Evolutionary conservation across 2,113 vertebrate genomes (phyloP).

Genomic region (Gopherus flavomarginatus): DNA sequence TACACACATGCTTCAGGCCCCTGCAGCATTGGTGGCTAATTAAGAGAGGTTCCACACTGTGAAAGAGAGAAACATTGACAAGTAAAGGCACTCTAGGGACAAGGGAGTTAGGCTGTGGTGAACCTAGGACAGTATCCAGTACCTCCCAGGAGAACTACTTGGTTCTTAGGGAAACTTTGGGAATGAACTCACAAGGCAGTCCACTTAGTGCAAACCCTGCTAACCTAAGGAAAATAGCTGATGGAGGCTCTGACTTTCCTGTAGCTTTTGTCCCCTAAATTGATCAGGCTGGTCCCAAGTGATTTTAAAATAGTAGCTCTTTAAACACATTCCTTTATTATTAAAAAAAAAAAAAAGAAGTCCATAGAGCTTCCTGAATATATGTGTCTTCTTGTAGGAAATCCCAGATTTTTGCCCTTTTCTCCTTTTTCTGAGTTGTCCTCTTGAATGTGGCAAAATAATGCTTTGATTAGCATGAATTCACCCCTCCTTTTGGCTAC

Average conservation of each 20-base stretch:
- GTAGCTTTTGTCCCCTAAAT: not conserved
- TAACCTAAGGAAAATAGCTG: not conserved
- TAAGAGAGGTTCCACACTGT: not conserved
- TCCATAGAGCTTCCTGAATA: not conserved
- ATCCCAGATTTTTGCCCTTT: not conserved
- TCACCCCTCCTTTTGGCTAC: not conserved
- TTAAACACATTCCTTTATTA: not conserved
- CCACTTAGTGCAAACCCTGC: not conserved
- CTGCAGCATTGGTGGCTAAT: not conserved
- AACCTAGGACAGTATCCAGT: not conserved
- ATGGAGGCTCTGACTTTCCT: not conserved
- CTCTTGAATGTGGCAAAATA: conserved; percentile 50
- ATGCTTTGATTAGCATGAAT: conserved; percentile 35
- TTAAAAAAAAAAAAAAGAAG: not conserved
- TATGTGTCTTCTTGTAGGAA: conserved; percentile 6
- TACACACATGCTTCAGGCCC: not conserved
- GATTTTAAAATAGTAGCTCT: not conserved
- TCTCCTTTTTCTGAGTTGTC: conserved; percentile 35
- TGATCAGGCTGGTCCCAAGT: not conserved
- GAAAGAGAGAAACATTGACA: not conserved
- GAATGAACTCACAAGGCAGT: not conserved
- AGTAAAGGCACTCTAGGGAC: no score
- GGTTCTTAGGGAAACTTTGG: not conserved
- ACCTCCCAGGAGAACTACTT: not conserved
- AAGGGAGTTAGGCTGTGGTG: not conserved